phyloP scores from a whole-genome alignment of 2,113 vertebrate genomes.

The Macquaria australasica region DNA sequence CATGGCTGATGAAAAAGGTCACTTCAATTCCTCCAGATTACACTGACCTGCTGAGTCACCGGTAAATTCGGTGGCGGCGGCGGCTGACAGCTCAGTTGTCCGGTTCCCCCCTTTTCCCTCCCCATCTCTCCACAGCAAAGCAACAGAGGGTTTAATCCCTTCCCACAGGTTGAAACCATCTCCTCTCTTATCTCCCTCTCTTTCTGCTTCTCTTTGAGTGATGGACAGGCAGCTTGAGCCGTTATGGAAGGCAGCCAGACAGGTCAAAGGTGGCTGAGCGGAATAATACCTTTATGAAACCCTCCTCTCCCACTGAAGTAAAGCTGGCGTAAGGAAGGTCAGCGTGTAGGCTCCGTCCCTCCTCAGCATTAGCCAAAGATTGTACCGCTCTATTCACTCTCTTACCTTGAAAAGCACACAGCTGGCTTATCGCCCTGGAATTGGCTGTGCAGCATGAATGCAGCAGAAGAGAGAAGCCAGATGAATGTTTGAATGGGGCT shows the following conservation, averaged over 20 bases:
- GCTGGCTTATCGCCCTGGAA: constrained; percentile 71
- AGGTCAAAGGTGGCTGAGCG: constrained; percentile 75
- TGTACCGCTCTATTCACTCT: constrained; percentile 73
- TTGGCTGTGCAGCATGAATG: constrained; percentile 76
- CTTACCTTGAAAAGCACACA: constrained; percentile 75
- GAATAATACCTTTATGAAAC: constrained; percentile 82
- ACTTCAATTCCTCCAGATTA: constrained; percentile 40
- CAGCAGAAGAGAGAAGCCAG: constrained; percentile 64
- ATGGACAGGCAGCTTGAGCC: constrained; percentile 71
- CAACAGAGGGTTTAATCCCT: constrained; percentile 68
- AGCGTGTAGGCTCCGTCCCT: constrained; percentile 63
- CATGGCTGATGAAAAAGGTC: constrained; percentile 56
- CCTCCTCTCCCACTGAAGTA: constrained; percentile 59
- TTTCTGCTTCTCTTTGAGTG: constrained; percentile 62
- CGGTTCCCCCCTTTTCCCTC: neutral
- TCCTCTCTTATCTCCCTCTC: constrained; percentile 55
- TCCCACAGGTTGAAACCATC: constrained; percentile 63
- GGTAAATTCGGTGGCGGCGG: neutral
- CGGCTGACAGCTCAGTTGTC: constrained; percentile 49
- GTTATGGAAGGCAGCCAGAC: constrained; percentile 58
- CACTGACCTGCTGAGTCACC: constrained; percentile 53
- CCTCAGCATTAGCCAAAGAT: constrained; percentile 62
- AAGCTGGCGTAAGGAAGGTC: constrained; percentile 78
- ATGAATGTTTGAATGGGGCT: constrained; percentile 69
- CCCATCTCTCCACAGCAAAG: constrained; percentile 32